Evolutionary conservation across 23 tunicate species (phyloP), one percentile per base, ranked within the genome.

Genomic region (Halocynthia roretzi): DNA sequence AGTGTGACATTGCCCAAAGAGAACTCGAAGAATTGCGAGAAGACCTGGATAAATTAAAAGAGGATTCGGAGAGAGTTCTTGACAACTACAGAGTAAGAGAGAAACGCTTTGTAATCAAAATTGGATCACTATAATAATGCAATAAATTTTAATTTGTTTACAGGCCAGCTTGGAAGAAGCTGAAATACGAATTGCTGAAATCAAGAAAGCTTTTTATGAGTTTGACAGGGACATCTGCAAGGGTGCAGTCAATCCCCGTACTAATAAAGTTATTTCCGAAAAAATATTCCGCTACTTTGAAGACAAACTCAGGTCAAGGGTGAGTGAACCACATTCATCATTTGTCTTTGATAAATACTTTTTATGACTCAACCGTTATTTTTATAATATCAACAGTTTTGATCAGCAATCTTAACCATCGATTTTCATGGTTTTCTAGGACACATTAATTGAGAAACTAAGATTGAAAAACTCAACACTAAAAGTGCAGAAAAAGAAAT

Each of bases 161-260:
- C 55, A 86, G 87, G 98, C 98, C 44, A 84, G 71, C 60, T 53
- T 92, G 20, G 98, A 92, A 82, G 98, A 92, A 76, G 83, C 88
- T 10, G 98, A 92, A 63, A 18, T 92, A 21, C 78, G 87, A 11
- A 61, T 92, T 19, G 68, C 56, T 67, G 98, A 92, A 73, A 82
- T 74, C 7, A 92, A 86, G 60, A 92, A 92, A 78, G 83, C 87
- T 14, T 84, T 77, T 51, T 92, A 92, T 83, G 98, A 92, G 64
- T 92, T 92, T 79, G 98, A 92, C 54, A 77, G 98, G 53, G 98
- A 92, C 75, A 82, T 92, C 14, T 86, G 91, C 73, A 92, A 86
- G 61, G 98, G 98, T 61, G 61, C 98, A 14, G 72, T 92, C 10
- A 92, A 92, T 57, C 81, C 92, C 49, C 67, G 98, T 7, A 92